Evolutionary conservation across 2,113 vertebrate species (phyloP), one percentile per base, ranked within the genome.

Genomic region (Pterocles burchelli): DNA sequence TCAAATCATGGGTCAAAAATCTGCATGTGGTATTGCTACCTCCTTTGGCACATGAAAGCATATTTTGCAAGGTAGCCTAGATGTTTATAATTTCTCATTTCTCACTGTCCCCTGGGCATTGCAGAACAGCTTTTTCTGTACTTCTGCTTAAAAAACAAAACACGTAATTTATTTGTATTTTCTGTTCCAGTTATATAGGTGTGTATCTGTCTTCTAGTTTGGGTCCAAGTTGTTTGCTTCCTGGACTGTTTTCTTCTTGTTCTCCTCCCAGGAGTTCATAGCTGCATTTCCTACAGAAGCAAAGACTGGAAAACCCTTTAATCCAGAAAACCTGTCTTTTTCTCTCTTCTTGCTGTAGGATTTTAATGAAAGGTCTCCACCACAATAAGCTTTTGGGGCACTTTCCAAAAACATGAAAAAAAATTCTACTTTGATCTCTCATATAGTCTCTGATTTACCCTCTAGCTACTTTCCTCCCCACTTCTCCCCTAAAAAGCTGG

Each of bases 311-410:
- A 96, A 95, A 48, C 51, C 18, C 8, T 92, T 34, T 84, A 96
- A 94, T 92, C 31, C 65, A 94, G 83, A 86, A 94, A 96, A 96
- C 36, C 67, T 88, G 52, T 94, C n/a, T 74, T 91, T 21, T 93
- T 88, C 91, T 87, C 57, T 87, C 28, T 59, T 55, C 24, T 11
- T 71, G 51, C 82, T 85, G 48, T 71, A 77, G 48, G 45, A 85
- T 89, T 80, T 85, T 89, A 88, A 68, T 89, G 49, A 68, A 91
- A 77, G 31, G 15, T 91, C 46, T 85, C 85, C 75, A 90, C 49
- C 20, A 86, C 72, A 84, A 77, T 80, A 48, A 94, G 21, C 48
- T 93, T 93, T 91, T 88, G 75, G 82, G 83, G 78, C n/a, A 18
- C 59, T 61, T 79, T 88, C 90, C 91, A 96, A 57, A 38, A 77